Evolutionary conservation across 2,797 vertebrate genomes (phyloP).

Genomic region (Morus bassanus): DNA sequence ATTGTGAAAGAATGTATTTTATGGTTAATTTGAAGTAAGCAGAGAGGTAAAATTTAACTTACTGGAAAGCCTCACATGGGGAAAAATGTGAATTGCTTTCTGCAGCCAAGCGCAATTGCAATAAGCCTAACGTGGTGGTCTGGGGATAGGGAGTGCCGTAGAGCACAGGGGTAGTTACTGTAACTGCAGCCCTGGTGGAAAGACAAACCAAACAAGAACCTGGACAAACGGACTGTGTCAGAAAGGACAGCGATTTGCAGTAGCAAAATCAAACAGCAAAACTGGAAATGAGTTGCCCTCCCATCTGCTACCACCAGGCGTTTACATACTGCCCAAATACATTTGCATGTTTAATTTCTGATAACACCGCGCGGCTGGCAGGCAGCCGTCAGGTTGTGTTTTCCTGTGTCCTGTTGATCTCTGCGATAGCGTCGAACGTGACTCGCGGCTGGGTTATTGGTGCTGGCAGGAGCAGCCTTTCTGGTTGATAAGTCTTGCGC

Average conservation of each 20-base stretch:
- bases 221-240: neutral
- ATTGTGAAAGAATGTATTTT: neutral
- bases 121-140: neutral
- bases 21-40: constrained; percentile 39
- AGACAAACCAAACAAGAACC: neutral
- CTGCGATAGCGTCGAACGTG: accelerated
- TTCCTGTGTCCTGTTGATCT: neutral
- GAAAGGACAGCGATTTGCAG: neutral
- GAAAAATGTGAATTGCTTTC: neutral
- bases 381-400: neutral
- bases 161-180: neutral
- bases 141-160: neutral
- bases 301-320: neutral
- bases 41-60: constrained; percentile 49
- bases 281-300: neutral
- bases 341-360: neutral
- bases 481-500: neutral
- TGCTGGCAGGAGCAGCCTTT: neutral
- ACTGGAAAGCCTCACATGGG: neutral
- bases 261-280: neutral
- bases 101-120: neutral
- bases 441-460: accelerated
- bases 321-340: neutral
- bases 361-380: neutral
- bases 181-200: neutral